These are phyloP conservation scores for Stenchaetothrips biformis DNA, from an alignment of 2,888 invertebrate genomes.

Conservation along the genomic window DNA sequence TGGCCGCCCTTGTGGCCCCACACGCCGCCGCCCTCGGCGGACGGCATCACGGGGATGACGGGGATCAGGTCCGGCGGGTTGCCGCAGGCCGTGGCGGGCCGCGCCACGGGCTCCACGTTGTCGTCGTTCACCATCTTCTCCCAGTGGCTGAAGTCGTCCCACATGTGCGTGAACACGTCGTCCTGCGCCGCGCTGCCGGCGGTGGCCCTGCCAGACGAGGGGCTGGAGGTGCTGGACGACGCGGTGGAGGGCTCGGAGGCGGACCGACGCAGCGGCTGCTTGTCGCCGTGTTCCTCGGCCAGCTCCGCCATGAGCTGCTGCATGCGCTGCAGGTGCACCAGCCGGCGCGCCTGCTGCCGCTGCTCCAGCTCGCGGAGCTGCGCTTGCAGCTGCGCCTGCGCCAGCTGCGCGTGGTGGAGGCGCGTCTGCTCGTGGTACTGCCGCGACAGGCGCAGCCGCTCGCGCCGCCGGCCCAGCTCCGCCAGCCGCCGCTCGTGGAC, in stretches of 20 bases:
- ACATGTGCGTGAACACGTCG: not conserved
- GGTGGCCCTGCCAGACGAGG: too few relatives aligned
- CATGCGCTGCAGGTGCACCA: not conserved
- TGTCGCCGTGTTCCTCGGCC: not conserved
- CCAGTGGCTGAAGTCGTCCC: conserved; percentile 1
- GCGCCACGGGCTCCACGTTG: not conserved
- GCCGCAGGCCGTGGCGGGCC: not conserved
- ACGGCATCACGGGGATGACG: not conserved
- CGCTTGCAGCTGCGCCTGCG: not conserved
- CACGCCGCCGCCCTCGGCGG: too few relatives aligned
- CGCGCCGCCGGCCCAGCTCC: not conserved
- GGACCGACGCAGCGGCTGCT: not conserved
- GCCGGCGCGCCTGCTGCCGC: not conserved
- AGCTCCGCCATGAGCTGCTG: not conserved
- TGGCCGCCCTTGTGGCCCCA: too few relatives aligned
- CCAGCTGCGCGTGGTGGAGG: not conserved
- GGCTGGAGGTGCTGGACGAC: not conserved
- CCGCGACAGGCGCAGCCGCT: conserved; percentile 2
- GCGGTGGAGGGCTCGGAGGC: not conserved
- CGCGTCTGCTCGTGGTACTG: conserved; percentile 15
- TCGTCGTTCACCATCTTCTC: conserved; percentile 11
- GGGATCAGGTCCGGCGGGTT: conserved; percentile 1
- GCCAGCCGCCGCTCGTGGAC: not conserved
- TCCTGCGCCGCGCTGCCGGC: not conserved
- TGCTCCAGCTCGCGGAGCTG: not conserved